phyloP scores from a whole-genome alignment of 2,888 invertebrate species.

The Hydrotaea diabolus region DNA sequence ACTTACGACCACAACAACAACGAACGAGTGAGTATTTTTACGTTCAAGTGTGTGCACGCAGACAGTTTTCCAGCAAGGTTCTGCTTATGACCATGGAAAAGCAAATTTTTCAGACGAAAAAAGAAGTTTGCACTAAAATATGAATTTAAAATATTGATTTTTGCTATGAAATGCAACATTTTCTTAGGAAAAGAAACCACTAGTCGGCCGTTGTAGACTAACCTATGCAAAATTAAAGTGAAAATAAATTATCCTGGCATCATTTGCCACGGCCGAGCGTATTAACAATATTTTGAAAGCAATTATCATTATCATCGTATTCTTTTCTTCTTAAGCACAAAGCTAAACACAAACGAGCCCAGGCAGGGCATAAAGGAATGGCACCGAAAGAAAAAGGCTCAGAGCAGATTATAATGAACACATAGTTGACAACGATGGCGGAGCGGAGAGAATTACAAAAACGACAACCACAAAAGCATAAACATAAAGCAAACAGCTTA shows the following conservation, averaged over 20 bases:
- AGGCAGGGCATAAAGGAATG: neutral
- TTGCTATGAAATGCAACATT: too few species aligned
- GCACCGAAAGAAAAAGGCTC: neutral
- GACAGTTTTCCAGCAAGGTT: too few species aligned
- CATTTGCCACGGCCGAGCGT: neutral
- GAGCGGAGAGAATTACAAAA: slow-evolving; percentile 1
- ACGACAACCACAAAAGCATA: slow-evolving; percentile 12
- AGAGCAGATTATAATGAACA: slow-evolving; percentile 62
- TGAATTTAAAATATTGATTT: too few species aligned
- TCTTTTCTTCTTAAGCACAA: slow-evolving; percentile 11
- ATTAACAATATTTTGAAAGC: slow-evolving; percentile 29
- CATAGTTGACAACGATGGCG: slow-evolving; percentile 18
- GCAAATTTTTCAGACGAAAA: too few species aligned
- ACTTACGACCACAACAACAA: neutral
- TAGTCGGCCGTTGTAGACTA: too few species aligned
- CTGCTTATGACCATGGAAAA: too few species aligned
- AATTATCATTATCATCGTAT: slow-evolving; percentile 25
- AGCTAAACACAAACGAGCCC: slow-evolving; percentile 12
- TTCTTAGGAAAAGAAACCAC: too few species aligned
- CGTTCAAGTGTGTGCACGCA: too few species aligned
- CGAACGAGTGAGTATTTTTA: too few species aligned
- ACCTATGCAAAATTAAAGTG: neutral
- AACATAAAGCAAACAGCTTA: slow-evolving; percentile 62
- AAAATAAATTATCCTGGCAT: neutral
- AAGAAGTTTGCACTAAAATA: too few species aligned